A percentile compares a stretch with the other conserved stretches of the same genome.
Evolutionary conservation across 30 jellyfish, hydroid and myxozoan genomes (phyloP).

Genomic region (Hydra vulgaris): DNA sequence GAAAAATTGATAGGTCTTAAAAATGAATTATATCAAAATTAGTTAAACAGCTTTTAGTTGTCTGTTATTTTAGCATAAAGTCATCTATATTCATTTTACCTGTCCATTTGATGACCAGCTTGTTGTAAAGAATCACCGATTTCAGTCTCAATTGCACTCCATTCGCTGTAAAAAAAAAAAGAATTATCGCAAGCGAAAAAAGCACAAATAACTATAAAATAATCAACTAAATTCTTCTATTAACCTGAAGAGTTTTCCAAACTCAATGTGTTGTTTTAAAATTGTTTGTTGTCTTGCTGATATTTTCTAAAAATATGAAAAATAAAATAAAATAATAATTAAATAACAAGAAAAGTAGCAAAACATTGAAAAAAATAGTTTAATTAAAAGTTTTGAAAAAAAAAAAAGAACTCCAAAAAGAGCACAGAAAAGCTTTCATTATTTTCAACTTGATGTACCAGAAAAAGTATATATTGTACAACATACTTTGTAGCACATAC

Average conservation of each 20-base stretch:
- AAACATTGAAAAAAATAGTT: no score
- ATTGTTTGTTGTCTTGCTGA: slow-evolving; percentile 38
- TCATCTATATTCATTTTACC: slow-evolving; percentile 19
- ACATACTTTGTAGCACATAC: no score
- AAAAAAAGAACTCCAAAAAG: no score
- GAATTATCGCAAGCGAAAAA: background rate
- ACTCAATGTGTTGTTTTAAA: slow-evolving; percentile 63
- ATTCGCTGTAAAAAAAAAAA: slow-evolving; percentile 46
- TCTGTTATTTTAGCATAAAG: background rate
- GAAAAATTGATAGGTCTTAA: no score
- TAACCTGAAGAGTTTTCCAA: slow-evolving; percentile 76
- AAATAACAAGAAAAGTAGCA: background rate
- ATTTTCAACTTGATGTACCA: no score
- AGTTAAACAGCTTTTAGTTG: background rate
- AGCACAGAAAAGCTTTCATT: no score
- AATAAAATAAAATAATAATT: background rate
- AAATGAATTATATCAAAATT: no score
- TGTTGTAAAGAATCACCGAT: slow-evolving; percentile 86
- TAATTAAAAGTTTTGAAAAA: no score
- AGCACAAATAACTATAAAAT: background rate
- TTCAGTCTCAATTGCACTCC: slow-evolving; percentile 90
- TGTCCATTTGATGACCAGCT: slow-evolving; percentile 94
- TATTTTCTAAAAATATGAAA: slow-evolving; percentile 29
- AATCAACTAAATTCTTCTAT: no score
- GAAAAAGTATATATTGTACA: no score